A percentile compares a stretch with the other conserved stretches of the same genome.
These are phyloP conservation scores for Papilio dardanus DNA, from an alignment of 1,140 invertebrate species.

Conservation along the genomic window DNA sequence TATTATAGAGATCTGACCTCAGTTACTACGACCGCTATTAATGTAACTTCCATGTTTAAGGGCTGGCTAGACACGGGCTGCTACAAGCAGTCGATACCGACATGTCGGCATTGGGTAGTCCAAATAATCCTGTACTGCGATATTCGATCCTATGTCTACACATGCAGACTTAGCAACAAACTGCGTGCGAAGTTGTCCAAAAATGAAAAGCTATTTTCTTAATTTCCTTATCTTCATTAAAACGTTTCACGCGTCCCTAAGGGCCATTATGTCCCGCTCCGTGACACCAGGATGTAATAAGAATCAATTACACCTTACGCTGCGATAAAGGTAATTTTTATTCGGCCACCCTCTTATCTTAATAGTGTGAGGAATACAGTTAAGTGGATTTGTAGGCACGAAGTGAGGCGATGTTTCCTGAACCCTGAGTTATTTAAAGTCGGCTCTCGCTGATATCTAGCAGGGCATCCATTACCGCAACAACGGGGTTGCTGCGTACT, in stretches of 20 bases:
- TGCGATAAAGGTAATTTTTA: slow-evolving; percentile 66
- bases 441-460: slow-evolving; percentile 65
- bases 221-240: slow-evolving; percentile 20
- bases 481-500: slow-evolving; percentile 64
- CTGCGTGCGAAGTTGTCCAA: not conserved
- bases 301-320: slow-evolving; percentile 65
- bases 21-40: too few species aligned
- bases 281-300: slow-evolving; percentile 62
- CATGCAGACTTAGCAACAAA: not conserved
- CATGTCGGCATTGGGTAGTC: not conserved
- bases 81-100: not conserved
- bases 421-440: slow-evolving; percentile 77
- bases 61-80: not conserved
- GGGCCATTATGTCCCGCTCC: slow-evolving; percentile 33
- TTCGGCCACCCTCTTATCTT: slow-evolving; percentile 65
- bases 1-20: too few species aligned
- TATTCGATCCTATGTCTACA: not conserved
- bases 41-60: too few species aligned
- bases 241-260: slow-evolving; percentile 31
- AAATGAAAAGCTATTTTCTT: slow-evolving; percentile 25
- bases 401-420: slow-evolving; percentile 67
- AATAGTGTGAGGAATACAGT: slow-evolving; percentile 70
- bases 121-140: too few species aligned
- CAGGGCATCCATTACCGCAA: slow-evolving; percentile 74
- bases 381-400: slow-evolving; percentile 72